Evolutionary conservation across 2,113 vertebrate species (phyloP).

Genomic region (Hippotragus niger): DNA sequence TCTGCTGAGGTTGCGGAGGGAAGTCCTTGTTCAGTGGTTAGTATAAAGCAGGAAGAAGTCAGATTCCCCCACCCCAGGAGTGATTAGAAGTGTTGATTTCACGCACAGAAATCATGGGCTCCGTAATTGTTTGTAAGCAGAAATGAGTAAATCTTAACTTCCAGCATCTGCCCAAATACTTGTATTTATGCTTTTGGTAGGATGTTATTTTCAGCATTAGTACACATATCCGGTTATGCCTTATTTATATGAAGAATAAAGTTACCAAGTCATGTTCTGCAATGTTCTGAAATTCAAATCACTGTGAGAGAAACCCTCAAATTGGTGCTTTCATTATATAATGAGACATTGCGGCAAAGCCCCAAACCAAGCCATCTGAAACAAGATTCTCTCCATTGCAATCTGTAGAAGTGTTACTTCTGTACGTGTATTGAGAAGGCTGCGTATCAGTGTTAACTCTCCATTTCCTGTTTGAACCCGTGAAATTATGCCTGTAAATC

Average conservation of each 20-base stretch:
- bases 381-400: neutral
- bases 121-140: neutral
- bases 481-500: constrained; percentile 52
- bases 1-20: neutral
- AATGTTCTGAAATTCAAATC: constrained; percentile 45
- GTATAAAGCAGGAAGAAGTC: neutral
- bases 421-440: constrained; percentile 22
- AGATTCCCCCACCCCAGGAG: neutral
- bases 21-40: neutral
- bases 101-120: neutral
- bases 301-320: constrained; percentile 56
- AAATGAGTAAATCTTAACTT: constrained; percentile 1
- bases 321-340: constrained; percentile 65
- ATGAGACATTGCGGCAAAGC: constrained; percentile 58
- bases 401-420: constrained; percentile 34
- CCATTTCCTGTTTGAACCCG: constrained; percentile 40
- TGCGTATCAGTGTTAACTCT: constrained; percentile 50
- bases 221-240: constrained; percentile 33
- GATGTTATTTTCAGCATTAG: constrained; percentile 47
- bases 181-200: constrained; percentile 35
- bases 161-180: neutral
- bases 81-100: neutral
- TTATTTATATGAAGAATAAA: constrained; percentile 60
- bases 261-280: constrained; percentile 17
- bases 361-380: constrained; percentile 49